Evolutionary conservation across 2,888 invertebrate genomes (phyloP).

Genomic region (Cryptus armator): DNA sequence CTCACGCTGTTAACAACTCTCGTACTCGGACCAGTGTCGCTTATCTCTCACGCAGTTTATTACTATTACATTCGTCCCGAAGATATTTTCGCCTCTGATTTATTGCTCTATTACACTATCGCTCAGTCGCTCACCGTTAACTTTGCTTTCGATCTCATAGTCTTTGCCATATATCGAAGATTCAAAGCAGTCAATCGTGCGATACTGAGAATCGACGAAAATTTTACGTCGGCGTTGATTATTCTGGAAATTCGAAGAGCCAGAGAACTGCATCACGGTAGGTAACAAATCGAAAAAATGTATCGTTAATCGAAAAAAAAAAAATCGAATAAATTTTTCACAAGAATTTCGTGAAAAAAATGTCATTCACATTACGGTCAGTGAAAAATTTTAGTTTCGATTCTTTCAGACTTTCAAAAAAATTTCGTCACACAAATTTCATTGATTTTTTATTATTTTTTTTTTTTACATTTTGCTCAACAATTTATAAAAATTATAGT

Average conservation of each 20-base stretch:
- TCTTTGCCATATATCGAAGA: constrained; percentile 73
- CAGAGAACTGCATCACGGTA: constrained; percentile 76
- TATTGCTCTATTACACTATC: constrained; percentile 78
- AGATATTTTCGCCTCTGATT: constrained; percentile 77
- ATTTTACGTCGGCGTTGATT: constrained; percentile 67
- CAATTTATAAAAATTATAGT: neutral
- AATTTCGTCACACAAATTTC: neutral
- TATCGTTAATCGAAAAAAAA: neutral
- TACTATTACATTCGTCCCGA: constrained; percentile 75
- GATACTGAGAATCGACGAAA: constrained; percentile 69
- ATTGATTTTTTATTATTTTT: neutral
- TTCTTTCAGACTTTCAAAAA: neutral
- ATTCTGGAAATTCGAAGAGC: constrained; percentile 74
- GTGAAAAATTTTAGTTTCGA: too few species aligned
- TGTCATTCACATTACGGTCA: too few species aligned
- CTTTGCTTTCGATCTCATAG: constrained; percentile 76
- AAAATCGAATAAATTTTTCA: too few species aligned
- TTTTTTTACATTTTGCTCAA: neutral
- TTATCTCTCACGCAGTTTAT: constrained; percentile 75
- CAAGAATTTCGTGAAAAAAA: too few species aligned
- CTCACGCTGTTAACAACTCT: constrained; percentile 69
- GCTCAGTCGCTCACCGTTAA: constrained; percentile 75
- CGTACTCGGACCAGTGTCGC: constrained; percentile 73
- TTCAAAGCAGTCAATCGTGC: constrained; percentile 74
- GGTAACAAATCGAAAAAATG: constrained; percentile 25